Conservation (phyloP, 1,140 invertebrate genomes). For the Neodiprion lecontei region DNA sequence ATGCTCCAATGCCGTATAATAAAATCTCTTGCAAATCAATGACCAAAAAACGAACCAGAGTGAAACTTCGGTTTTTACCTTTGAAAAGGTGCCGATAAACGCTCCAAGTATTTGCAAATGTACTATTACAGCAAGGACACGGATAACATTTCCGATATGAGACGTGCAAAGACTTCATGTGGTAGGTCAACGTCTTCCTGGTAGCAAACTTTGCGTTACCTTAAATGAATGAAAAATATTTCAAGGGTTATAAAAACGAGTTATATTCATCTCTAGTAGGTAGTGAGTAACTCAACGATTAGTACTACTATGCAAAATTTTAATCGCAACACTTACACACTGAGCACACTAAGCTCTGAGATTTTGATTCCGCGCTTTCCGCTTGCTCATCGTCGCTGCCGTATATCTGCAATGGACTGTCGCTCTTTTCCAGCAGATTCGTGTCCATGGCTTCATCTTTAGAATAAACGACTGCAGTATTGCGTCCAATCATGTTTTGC, state of each 20-base stretch:
- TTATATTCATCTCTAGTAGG: not conserved
- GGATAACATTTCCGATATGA: conserved; percentile 70
- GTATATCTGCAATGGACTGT: conserved; percentile 18
- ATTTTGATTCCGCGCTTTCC: conserved; percentile 15
- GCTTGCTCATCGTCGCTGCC: conserved; percentile 10
- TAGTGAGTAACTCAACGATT: not conserved
- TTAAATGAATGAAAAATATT: conserved; percentile 43
- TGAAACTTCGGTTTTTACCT: conserved; percentile 57
- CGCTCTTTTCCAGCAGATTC: conserved; percentile 23
- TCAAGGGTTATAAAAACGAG: conserved; percentile 22
- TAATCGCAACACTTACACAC: conserved; percentile 31
- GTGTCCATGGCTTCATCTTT: conserved; percentile 65
- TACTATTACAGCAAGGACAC: conserved; percentile 73
- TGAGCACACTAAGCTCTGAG: conserved; percentile 27
- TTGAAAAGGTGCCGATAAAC: conserved; percentile 77
- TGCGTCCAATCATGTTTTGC: conserved; percentile 59
- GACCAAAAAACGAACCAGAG: conserved; percentile 21
- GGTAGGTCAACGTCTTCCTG: conserved; percentile 72
- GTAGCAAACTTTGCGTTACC: conserved; percentile 73
- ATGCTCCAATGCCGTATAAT: not conserved
- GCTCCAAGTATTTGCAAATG: conserved; percentile 73
- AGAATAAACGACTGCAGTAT: conserved; percentile 65
- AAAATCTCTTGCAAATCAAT: conserved; percentile 8
- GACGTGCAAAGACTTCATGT: conserved; percentile 73
- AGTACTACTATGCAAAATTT: not conserved